A percentile compares a stretch with the other conserved stretches of the same genome.
These are phyloP conservation scores for Gasterosteus aculeatus DNA, from an alignment of 2,113 vertebrate species.

Conservation along the genomic window DNA sequence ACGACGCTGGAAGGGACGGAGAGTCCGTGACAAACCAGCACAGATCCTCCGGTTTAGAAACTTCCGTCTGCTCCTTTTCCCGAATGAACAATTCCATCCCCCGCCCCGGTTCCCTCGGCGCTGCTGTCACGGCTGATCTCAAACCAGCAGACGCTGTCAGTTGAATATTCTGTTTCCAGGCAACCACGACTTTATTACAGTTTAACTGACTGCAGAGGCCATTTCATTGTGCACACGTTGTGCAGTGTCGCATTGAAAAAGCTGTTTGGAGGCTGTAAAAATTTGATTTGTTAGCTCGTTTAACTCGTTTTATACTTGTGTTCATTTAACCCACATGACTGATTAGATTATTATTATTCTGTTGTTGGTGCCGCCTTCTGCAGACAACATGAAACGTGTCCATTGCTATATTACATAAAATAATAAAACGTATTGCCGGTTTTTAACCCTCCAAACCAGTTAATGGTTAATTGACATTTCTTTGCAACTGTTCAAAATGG, in stretches of 20 bases:
- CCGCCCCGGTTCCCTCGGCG: not conserved
- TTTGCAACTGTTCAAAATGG: not conserved
- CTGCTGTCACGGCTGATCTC: not conserved
- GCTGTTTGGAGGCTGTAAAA: no score
- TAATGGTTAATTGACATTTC: not conserved
- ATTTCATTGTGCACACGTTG: not conserved
- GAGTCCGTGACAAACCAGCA: not conserved
- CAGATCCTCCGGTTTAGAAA: constrained; percentile 10
- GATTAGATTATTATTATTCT: no score
- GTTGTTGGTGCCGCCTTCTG: no score
- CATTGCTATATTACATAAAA: not conserved
- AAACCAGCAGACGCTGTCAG: not conserved
- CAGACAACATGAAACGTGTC: not conserved
- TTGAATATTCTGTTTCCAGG: not conserved
- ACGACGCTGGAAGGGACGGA: not conserved
- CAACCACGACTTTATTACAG: not conserved
- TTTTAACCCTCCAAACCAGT: not conserved
- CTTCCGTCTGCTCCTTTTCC: not conserved
- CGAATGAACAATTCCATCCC: not conserved
- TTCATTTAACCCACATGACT: not conserved
- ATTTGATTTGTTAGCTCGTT: no score
- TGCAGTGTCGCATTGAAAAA: not conserved
- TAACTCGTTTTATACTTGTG: not conserved
- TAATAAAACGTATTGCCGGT: not conserved
- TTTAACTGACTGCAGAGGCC: no score